Base-by-base conservation (phyloP, 2,888 invertebrate genomes). In the Cryptocheilus praepositus region DNA sequence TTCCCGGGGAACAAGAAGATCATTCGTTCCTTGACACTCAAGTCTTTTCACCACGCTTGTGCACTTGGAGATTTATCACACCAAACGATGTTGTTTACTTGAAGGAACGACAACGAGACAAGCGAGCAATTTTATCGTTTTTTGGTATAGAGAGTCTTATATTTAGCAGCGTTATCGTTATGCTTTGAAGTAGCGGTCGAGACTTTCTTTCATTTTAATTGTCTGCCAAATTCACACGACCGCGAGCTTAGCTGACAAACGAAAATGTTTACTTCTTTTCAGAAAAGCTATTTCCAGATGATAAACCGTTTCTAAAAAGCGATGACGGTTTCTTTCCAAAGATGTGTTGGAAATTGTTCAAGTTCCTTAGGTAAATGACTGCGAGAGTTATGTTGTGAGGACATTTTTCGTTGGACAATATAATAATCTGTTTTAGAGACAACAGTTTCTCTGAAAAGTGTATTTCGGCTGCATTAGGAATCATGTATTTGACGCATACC, bases 291-390 rank as follows among this genome's bases (percentile, higher is more conserved):
- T 36, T 36, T 36, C 8, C 36, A 36, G 13, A 7, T 2, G 36
- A 7, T 36, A 7, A 8, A 11, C 1, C 36, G 36, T 11, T 11
- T 36, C 1, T 36, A 36, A 11, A 36, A 36, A 36, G 36, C 11
- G 36, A 36, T 11, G 28, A 28, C 28, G 7, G 36, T 7, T 36
- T 36, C 8, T 36, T 36, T 11, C 58, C 77, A 21, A 72, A 73
- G 60, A 61, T 85, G 22, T 67, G 77, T 45, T 85, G 83, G 82
- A 78, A 85, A 70, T 77, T 82, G 70, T 81, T 86, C 36, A 77
- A 71, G 67, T 5, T 11, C 13, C 36, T 36, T 36, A 36, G 36
- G 36, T 36, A 36, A 8, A n/a, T n/a, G n/a, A n/a, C 8, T 36
- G 36, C 13, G 11, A 11, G 2, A 36, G 36, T 11, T 7, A 7